Conservation (phyloP, 2,797 vertebrate genomes). For the Brachyalestes nurse region DNA sequence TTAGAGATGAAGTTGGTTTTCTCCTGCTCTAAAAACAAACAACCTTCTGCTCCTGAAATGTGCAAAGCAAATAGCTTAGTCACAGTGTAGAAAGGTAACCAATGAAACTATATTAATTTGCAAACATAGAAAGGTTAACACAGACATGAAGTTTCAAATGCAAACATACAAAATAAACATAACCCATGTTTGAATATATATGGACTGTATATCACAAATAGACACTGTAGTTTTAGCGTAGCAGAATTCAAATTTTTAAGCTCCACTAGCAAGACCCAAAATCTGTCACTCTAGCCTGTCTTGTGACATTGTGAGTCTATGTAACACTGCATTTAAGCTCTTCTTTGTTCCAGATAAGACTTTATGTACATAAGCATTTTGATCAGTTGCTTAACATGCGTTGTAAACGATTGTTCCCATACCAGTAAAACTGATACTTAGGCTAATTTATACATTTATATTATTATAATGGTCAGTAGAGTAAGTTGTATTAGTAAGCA, state of each 20-base stretch:
- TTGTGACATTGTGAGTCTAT: no score
- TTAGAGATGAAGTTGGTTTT: conserved; percentile 34
- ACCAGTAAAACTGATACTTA: no score
- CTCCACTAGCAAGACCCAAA: not conserved
- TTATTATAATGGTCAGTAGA: no score
- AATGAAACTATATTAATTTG: not conserved
- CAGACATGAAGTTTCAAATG: not conserved
- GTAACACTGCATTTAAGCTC: no score
- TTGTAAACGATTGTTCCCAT: no score
- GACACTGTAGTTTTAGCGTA: no score
- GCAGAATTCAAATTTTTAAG: not conserved
- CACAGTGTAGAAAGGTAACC: not conserved
- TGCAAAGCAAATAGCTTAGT: not conserved
- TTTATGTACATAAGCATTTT: not conserved
- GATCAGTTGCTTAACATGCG: not conserved
- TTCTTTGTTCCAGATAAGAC: no score
- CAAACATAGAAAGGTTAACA: not conserved
- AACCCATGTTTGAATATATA: not conserved
- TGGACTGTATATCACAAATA: not conserved
- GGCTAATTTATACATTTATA: no score
- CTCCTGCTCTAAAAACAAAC: conserved; percentile 49
- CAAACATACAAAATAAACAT: not conserved
- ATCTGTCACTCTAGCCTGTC: no score
- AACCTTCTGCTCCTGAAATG: conserved; percentile 11
- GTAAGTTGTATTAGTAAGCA: no score